These are phyloP conservation scores for Crossaster papposus DNA, from an alignment of 53 echinoderm and acorn worm genomes.

Conservation along the genomic window DNA sequence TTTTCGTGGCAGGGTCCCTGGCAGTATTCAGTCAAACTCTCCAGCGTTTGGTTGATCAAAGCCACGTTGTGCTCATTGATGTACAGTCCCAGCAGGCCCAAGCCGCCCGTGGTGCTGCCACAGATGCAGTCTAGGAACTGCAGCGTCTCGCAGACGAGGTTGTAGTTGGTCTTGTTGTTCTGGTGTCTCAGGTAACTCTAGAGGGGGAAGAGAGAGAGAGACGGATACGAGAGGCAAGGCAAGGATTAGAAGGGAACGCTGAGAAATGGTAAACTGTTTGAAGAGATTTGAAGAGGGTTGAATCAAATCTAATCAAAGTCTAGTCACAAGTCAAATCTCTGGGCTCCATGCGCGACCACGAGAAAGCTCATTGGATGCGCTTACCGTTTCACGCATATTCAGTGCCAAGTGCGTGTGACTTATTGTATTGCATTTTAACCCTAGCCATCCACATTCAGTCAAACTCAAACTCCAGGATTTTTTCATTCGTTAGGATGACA, in stretches of 20 bases:
- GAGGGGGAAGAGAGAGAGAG: neutral
- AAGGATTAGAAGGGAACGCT: neutral
- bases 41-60: constrained; percentile 96
- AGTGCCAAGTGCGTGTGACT: neutral
- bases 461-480: too few species aligned
- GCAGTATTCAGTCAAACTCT: constrained; percentile 93
- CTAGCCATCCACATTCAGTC: too few species aligned
- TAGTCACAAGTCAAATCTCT: too few species aligned
- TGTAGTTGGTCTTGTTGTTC: constrained; percentile 96
- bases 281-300: neutral
- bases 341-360: too few species aligned
- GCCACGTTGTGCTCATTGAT: constrained; percentile 93
- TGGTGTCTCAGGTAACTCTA: constrained; percentile 95
- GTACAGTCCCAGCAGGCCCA: constrained; percentile 93
- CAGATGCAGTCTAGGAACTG: constrained; percentile 98
- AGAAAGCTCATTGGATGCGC: too few species aligned
- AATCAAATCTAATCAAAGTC: too few species aligned
- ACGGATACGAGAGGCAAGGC: neutral
- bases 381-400: too few species aligned
- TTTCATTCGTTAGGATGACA: too few species aligned
- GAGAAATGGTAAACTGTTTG: neutral
- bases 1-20: constrained; percentile 99
- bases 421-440: too few species aligned
- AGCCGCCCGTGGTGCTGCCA: constrained; percentile 96
- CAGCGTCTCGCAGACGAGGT: constrained; percentile 95